Evolutionary conservation across 2,113 vertebrate species (phyloP).

Genomic region (Takifugu flavidus): DNA sequence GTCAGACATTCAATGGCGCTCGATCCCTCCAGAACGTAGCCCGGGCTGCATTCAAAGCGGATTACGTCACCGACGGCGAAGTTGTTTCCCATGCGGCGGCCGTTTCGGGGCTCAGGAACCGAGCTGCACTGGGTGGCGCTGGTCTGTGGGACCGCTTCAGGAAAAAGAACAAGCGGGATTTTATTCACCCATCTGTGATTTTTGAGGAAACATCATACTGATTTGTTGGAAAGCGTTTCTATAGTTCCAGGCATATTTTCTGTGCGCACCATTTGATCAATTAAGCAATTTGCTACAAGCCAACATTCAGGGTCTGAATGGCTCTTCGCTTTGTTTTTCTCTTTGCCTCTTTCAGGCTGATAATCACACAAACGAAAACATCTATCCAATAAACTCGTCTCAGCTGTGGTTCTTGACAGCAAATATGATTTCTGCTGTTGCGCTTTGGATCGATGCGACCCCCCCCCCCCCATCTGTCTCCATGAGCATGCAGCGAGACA

Average conservation of each 20-base stretch:
- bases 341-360: constrained; percentile 6
- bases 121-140: constrained; percentile 97
- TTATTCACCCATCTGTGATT: not conserved
- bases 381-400: constrained; percentile 35
- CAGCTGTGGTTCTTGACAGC: no score
- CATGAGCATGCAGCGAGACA: no score
- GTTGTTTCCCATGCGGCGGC: constrained; percentile 87
- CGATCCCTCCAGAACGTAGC: constrained; percentile 86
- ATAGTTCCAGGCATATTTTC: not conserved
- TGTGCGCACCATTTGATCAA: not conserved
- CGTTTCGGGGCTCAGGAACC: constrained; percentile 91
- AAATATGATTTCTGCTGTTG: no score
- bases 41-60: constrained; percentile 90
- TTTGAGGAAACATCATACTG: not conserved
- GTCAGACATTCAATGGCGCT: constrained; percentile 88
- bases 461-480: no score
- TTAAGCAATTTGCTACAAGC: not conserved
- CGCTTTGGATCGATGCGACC: no score
- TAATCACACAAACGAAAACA: not conserved
- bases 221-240: not conserved
- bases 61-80: constrained; percentile 88
- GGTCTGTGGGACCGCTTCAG: constrained; percentile 89
- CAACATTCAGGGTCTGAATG: not conserved
- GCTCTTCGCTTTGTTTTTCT: not conserved
- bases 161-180: constrained; percentile 2